Base-by-base conservation (phyloP, 2,888 invertebrate species). In the Altica lythri region DNA sequence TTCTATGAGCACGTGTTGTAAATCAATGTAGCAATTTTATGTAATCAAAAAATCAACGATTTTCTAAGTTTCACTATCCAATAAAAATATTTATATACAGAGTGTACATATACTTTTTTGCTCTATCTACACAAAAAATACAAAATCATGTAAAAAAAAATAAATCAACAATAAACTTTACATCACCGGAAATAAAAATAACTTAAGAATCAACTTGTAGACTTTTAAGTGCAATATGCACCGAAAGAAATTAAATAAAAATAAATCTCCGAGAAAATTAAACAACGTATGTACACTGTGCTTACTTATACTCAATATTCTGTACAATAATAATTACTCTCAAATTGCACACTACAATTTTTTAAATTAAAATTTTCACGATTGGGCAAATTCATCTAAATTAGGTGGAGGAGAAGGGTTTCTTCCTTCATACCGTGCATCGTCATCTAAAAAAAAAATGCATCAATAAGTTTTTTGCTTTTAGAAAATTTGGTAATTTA, bases 321-420 rank as follows among this genome's bases (percentile, higher is more conserved):
- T 42, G 38, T 45, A 55, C 47, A 51, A 43, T 32, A 53, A 55
- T 45, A 29, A 40, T 49, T 45, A 32, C 18, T 57, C 49, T 54
- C 56, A 61, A 64, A 68, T 67, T 66, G 67, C 66, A 68, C 65
- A 58, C 45, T 57, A 61, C 60, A 60, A 61, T 61, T 59, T 59
- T 62, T n/a, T 61, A 66, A 65, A 61, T 62, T 61, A 59, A 40
- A 40, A 63, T 46, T 60, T 58, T 61, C 55, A 63, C 53, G 62
- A 55, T 43, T 60, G 51, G 46, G 53, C 49, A 9, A 57, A 35
- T 40, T 61, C 38, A 43, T 66, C 70, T 57, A 73, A 62, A 55
- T 74, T 67, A 8, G 77, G 77, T 4, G 77, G 77, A 8, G 77
- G 77, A 14, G 77, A 77, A 35, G 77, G 77, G 63, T 77, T 77